These are phyloP conservation scores for Schizaphis graminum DNA, from an alignment of 2,888 invertebrate genomes.

Conservation along the genomic window DNA sequence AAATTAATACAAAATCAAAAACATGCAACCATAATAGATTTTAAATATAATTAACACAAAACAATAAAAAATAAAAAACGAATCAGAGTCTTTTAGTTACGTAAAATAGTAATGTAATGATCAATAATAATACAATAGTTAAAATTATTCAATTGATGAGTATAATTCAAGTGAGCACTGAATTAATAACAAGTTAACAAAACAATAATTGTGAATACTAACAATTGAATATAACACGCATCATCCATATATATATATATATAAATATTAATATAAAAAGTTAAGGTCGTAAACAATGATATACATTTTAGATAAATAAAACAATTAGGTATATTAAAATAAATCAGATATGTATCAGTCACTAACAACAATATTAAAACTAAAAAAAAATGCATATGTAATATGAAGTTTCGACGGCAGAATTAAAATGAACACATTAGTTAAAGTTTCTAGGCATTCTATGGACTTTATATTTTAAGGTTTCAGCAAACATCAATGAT, in stretches of 20 bases:
- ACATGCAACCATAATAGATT: background rate
- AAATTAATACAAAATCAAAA: conserved; percentile 3
- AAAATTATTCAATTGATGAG: too few relatives aligned
- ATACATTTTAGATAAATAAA: background rate
- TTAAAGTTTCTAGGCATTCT: conserved; percentile 19
- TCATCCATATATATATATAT: background rate
- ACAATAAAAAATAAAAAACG: background rate
- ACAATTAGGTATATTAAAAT: background rate
- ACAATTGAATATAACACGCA: background rate
- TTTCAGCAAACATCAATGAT: background rate
- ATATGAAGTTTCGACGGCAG: background rate
- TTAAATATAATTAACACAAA: background rate
- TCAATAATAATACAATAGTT: background rate
- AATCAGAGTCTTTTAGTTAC: background rate
- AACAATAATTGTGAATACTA: background rate
- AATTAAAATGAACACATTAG: background rate
- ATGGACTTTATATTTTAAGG: background rate
- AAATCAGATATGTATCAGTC: background rate
- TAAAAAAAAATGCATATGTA: background rate
- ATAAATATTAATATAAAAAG: background rate
- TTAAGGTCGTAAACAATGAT: background rate
- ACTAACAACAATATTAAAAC: background rate
- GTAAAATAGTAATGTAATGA: background rate
- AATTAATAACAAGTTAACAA: background rate
- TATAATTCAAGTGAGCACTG: background rate